Base-by-base conservation (phyloP, 2,888 invertebrate genomes). In the Brachyptera risi region DNA sequence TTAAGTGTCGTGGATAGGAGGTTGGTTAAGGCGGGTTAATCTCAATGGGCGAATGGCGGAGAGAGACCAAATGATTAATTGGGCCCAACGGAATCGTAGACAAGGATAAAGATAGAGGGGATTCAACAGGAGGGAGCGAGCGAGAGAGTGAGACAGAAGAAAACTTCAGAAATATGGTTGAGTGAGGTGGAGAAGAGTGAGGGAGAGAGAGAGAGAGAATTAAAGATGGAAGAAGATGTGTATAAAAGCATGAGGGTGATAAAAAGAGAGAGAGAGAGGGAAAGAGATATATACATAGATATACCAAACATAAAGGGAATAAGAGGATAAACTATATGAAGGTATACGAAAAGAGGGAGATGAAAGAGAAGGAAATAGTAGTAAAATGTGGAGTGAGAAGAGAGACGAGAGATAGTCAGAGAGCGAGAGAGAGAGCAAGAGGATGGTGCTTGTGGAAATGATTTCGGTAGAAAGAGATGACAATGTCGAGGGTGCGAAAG, bases 21-120 rank as follows among this genome's bases (percentile, higher is more conserved):
- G 54, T 54, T 54, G 54, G 35, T 54, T 54, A 54, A 54, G 23
- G 54, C 23, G 31, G 37, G 54, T 54, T 54, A 54, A 54, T 54
- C 54, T 54, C 19, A 21, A 47, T 47, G 37, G 19, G 54, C 37
- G 35, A 35, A 35, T 35, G 37, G 54, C 19, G 4, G 54, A 23
- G 50, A n/a, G 17, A 26, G 54, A 23, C 35, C 44, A 5, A 4
- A 54, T 54, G 54, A 54, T 54, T 54, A 54, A 54, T 54, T 54
- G 37, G 54, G 15, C 54, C 54, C 54, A 37, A 21, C 15, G 54
- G 54, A 54, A 21, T 54, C 54, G 21, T 15, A 23, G 35, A 54
- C 35, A 13, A 31, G 37, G 54, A 54, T 3, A 5, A 21, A 15
- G 42, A 42, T 19, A 9, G 47, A 24, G n/a, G 23, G 31, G 11